Evolutionary conservation across 2,113 vertebrate genomes (phyloP), one percentile per base, ranked within the genome.

Genomic region (Ivindomyrus marchei): DNA sequence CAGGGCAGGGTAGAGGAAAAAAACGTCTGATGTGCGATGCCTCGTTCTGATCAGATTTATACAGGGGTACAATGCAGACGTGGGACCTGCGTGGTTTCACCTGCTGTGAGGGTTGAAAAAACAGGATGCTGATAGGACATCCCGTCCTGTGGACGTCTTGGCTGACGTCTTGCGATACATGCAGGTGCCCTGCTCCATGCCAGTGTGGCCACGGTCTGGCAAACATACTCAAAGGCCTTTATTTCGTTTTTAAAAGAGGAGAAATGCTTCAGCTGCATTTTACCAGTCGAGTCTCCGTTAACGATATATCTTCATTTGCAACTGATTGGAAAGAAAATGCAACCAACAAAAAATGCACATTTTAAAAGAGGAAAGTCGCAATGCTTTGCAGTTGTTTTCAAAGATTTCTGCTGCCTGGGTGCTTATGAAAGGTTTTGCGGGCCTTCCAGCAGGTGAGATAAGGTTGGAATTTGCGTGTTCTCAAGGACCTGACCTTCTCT

Each of bases 391-490:
- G 45, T 52, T 89, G 80, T 89, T 85, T 62, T 85, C 47, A 11
- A 52, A 39, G 87, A 53, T 15, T 24, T 3, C 27, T 19, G 42
- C 39, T 90, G 90, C 45, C 87, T 88, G 39, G 52, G 77, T 66
- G 87, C 46, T 83, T n/a, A 52, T 89, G 53, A 50, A 70, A 58
- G 50, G 70, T n/a, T 62, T 17, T 42, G 53, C 11, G 4, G 24
- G 46, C 87, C 90, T 88, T 46, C 17, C 4, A 74, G 70, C 90
- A 91, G 90, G 85, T 90, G 89, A 93, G 92, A 93, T 90, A 90
- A 92, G 91, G 89, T 42, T 90, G 90, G 92, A 92, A 90, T 92
- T 91, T 85, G 80, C 87, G 52, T 88, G n/a, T 50, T 90, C 83
- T 13, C 0, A 53, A 84, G 77, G 31, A 39, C 49, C 31, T 19